Base-by-base conservation (phyloP, 2,888 invertebrate genomes). In the Eueremaeus valkanovi region DNA sequence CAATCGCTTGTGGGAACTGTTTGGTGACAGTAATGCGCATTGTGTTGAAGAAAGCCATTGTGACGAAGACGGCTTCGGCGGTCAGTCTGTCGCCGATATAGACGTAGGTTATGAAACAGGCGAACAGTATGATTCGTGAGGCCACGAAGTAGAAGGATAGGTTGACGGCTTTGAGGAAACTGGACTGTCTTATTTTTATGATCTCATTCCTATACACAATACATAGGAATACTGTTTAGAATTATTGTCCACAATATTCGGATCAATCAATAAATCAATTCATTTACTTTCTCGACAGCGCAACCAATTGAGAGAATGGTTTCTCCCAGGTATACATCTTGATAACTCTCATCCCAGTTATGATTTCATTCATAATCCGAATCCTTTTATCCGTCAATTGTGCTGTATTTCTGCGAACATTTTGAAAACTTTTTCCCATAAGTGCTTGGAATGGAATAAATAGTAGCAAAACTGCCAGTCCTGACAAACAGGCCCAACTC, bases 331-430 rank as follows among this genome's bases (percentile, higher is more conserved):
- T n/a, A n/a, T n/a, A n/a, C n/a, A n/a, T n/a, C n/a, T n/a, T 96
- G 79, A 96, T 92, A 2, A 95, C 92, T 85, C 93, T 90, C 84
- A 97, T 94, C 72, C 95, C 96, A 77, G 88, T 88, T 78, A 97
- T 90, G 80, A 97, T 90, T 87, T 97, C 96, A 82, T 92, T 93
- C 94, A 97, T 96, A 73, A 95, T 87, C 73, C 93, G 88, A 58
- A 97, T 92, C 78, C 97, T 87, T 80, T 90, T 90, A 83, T 97
- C 96, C 0, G 95, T 95, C 83, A 90, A 87, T 78, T 87, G 85
- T 0, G 95, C 95, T 0, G 93, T 93, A 81, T 88, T 88, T 82
- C 89, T 87, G 77, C 96, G 88, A 80, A 89, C 86, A 74, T 75
- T 79, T 3, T 83, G 82, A 73, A 83, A 83, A 51, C 85, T 78